These are phyloP conservation scores for Hestina assimilis DNA, from an alignment of 1,140 invertebrate genomes.

Conservation along the genomic window DNA sequence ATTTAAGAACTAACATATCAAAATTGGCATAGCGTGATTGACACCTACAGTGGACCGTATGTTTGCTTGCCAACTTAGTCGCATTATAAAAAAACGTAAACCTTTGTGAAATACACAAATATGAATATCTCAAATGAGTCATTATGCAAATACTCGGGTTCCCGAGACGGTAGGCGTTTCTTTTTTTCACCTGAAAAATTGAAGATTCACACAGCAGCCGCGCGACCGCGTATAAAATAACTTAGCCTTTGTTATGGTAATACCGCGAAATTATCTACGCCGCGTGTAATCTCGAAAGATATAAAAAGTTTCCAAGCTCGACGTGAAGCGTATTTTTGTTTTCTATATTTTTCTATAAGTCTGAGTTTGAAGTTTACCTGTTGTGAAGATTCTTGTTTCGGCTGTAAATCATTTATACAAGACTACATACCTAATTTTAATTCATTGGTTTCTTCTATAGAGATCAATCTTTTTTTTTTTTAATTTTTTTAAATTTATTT, in stretches of 20 bases:
- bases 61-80: no score
- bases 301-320: conserved; percentile 45
- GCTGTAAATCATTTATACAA: no score
- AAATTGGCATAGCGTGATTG: no score
- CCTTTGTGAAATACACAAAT: background rate
- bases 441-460: no score
- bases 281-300: conserved; percentile 46
- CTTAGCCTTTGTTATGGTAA: conserved; percentile 72
- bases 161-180: conserved; percentile 34
- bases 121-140: conserved; percentile 43
- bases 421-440: no score
- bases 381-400: no score
- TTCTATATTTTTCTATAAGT: no score
- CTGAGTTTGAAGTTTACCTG: no score
- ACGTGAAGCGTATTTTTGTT: conserved; percentile 36
- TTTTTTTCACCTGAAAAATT: conserved; percentile 57
- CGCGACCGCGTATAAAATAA: conserved; percentile 57
- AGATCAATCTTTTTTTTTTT: no score
- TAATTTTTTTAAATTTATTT: no score
- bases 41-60: background rate
- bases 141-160: conserved; percentile 44
- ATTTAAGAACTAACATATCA: no score
- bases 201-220: conserved; percentile 45
- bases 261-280: conserved; percentile 59
- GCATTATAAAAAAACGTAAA: background rate